Conservation (phyloP, 2,888 invertebrate species). For the Agrochola lota region DNA sequence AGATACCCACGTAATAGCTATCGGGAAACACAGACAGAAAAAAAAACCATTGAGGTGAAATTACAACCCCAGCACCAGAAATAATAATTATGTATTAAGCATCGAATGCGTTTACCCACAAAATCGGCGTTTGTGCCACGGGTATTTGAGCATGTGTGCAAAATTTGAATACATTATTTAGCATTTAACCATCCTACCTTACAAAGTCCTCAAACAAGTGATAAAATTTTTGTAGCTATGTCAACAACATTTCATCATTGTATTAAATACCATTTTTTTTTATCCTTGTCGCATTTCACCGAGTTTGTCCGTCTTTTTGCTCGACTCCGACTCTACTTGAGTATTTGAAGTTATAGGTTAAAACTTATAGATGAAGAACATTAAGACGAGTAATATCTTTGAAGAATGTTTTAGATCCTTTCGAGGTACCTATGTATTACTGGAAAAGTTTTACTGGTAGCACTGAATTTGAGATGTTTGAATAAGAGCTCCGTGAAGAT, state of each 20-base stretch:
- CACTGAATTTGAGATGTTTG: conserved; percentile 5
- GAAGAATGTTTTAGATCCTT: conserved; percentile 33
- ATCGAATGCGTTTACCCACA: no score
- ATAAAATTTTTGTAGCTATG: not conserved
- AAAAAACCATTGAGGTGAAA: no score
- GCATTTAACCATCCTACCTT: not conserved
- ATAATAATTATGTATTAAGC: no score
- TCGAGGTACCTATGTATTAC: conserved; percentile 12
- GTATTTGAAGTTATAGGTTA: conserved; percentile 27
- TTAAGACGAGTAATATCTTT: conserved; percentile 41
- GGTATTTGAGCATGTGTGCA: not conserved
- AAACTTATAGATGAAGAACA: conserved; percentile 28
- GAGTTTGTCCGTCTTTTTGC: not conserved
- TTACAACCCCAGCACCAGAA: no score
- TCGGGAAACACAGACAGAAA: not conserved
- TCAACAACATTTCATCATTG: not conserved
- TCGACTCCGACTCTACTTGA: conserved; percentile 18
- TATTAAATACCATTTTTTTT: rapidly evolving
- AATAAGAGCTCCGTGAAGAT: conserved; percentile 1
- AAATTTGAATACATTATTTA: not conserved
- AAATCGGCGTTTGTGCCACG: no score
- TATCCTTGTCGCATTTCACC: not conserved
- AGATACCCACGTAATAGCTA: no score
- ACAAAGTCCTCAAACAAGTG: not conserved
- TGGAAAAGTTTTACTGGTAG: not conserved